phyloP scores from a whole-genome alignment of 2,888 invertebrate species.

The Aphidoletes aphidimyza region DNA sequence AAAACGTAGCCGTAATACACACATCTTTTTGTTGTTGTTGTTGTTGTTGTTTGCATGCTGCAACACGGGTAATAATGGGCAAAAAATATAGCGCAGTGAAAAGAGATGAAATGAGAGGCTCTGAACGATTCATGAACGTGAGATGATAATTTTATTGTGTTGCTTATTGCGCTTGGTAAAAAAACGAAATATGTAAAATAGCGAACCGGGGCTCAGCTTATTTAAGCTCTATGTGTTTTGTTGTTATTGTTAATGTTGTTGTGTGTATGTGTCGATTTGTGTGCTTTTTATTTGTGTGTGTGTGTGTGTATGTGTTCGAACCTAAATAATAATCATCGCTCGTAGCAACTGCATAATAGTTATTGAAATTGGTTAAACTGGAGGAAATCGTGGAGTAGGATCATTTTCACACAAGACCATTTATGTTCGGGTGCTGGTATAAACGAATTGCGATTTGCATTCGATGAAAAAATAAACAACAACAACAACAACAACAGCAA shows the following conservation, averaged over 20 bases:
- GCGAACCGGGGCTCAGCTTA: background rate
- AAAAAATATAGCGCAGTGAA: background rate
- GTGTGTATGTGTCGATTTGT: too few relatives aligned
- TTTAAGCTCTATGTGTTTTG: too few relatives aligned
- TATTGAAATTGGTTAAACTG: constrained; percentile 32
- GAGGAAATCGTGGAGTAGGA: constrained; percentile 18
- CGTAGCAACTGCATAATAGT: constrained; percentile 39
- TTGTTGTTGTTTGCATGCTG: background rate
- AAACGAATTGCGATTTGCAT: background rate
- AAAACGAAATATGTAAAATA: background rate
- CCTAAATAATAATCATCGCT: constrained; percentile 48
- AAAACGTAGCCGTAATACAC: too few relatives aligned
- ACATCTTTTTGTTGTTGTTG: background rate
- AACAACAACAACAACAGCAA: background rate
- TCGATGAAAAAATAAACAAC: background rate
- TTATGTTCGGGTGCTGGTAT: constrained; percentile 37
- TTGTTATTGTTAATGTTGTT: background rate
- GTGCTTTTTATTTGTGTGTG: too few relatives aligned
- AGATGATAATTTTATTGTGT: constrained; percentile 52
- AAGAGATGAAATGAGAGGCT: background rate
- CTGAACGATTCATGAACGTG: constrained; percentile 21
- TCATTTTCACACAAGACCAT: constrained; percentile 27
- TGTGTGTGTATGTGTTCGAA: background rate
- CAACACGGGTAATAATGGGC: background rate
- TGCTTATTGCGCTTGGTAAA: constrained; percentile 19